Evolutionary conservation across 2,797 vertebrate species (phyloP).

Genomic region (Babyrousa celebensis): DNA sequence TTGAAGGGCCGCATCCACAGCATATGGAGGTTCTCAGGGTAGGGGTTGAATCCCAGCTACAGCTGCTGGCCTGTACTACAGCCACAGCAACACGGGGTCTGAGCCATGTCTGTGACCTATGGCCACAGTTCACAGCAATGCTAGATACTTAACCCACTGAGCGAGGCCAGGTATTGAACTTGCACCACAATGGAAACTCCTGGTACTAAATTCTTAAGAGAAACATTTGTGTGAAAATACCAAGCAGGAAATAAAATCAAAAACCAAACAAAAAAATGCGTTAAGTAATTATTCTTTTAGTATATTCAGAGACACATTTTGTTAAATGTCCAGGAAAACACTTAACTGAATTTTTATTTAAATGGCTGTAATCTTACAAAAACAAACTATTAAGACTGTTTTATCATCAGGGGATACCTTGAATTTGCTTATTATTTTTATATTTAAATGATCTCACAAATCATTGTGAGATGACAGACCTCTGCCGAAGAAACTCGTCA

Average conservation of each 20-base stretch:
- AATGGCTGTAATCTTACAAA: conserved; percentile 40
- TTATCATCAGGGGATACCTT: conserved; percentile 39
- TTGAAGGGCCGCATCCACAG: no score
- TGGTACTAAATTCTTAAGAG: conserved; percentile 10
- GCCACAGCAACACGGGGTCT: no score
- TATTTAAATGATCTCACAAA: conserved; percentile 51
- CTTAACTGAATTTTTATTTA: conserved; percentile 62
- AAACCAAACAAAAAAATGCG: conserved; percentile 36
- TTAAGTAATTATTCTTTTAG: conserved; percentile 61
- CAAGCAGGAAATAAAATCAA: conserved; percentile 33
- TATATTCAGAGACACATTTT: conserved; percentile 33
- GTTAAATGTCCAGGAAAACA: conserved; percentile 29
- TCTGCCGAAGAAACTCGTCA: conserved; percentile 46
- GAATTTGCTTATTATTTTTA: conserved; percentile 55
- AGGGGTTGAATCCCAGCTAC: no score
- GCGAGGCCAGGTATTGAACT: no score
- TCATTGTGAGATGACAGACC: not conserved
- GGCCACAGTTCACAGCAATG: no score
- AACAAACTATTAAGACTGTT: not conserved
- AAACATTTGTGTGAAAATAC: conserved; percentile 58
- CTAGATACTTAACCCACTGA: no score
- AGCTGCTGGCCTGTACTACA: no score
- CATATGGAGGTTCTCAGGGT: no score
- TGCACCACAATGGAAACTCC: no score
- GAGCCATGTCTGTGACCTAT: no score